Percentiles rank a stretch among this genome's conserved stretches.
These are phyloP conservation scores for Podocnemis expansa DNA, from an alignment of 2,113 vertebrate genomes.

Conservation along the genomic window DNA sequence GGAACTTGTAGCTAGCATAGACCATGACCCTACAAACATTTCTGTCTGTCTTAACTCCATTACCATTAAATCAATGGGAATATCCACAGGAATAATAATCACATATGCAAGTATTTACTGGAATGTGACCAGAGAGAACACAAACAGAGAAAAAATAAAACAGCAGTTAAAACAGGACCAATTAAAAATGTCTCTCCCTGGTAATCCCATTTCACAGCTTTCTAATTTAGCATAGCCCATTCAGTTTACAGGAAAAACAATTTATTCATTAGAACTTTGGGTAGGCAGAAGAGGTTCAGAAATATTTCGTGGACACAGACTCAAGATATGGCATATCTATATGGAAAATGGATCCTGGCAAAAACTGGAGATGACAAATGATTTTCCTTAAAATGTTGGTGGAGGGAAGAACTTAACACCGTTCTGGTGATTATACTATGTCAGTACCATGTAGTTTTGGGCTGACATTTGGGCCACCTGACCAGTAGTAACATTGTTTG, in stretches of 20 bases:
- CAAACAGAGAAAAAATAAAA: background rate
- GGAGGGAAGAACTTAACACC: background rate
- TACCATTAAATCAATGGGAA: background rate
- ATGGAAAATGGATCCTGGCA: background rate
- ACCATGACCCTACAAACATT: accelerated
- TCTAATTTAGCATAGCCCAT: background rate
- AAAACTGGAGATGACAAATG: background rate
- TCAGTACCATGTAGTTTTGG: background rate
- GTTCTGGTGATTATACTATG: background rate
- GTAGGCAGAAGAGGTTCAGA: background rate
- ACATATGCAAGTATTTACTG: background rate
- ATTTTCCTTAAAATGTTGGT: background rate
- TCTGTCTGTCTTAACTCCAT: background rate
- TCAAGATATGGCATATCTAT: background rate
- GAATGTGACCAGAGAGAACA: background rate
- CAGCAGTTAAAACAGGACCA: background rate
- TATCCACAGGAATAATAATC: background rate
- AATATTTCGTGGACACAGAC: background rate
- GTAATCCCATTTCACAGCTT: background rate
- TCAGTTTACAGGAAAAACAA: background rate
- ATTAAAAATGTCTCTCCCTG: background rate
- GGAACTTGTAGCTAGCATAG: accelerated
- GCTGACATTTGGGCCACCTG: background rate
- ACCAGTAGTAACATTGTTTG: background rate
- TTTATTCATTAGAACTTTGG: background rate